phyloP scores from a whole-genome alignment of 2,797 vertebrate species.

The Xenentodon cancila region DNA sequence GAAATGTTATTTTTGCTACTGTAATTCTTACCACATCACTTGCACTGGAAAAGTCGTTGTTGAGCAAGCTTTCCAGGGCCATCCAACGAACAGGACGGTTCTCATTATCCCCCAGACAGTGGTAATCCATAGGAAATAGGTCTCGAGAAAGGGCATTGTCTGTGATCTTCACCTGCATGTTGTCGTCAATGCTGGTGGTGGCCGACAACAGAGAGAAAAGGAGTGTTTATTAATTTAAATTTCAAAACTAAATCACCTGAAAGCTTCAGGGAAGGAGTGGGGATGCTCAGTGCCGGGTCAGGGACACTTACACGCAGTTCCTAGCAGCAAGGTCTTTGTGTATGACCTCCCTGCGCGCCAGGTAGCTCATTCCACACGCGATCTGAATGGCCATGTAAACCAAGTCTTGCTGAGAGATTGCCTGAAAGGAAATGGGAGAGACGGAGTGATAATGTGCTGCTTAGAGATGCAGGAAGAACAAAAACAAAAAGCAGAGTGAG shows the following conservation, averaged over 20 bases:
- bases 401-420: slow-evolving; percentile 96
- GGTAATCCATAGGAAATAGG: slow-evolving; percentile 99
- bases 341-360: slow-evolving; percentile 96
- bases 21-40: slow-evolving; percentile 92
- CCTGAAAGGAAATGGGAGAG: slow-evolving; percentile 78
- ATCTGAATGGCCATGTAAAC: slow-evolving; percentile 99
- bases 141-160: slow-evolving; percentile 96
- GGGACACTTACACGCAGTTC: slow-evolving; percentile 95
- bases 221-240: slow-evolving; percentile 15
- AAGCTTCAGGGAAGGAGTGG: neutral
- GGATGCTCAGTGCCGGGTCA: slow-evolving; percentile 6
- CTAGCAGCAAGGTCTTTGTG: slow-evolving; percentile 98
- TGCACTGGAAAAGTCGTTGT: slow-evolving; percentile 98
- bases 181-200: slow-evolving; percentile 91
- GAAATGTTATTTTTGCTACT: neutral
- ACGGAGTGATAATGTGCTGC: slow-evolving; percentile 11
- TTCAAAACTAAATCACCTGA: slow-evolving; percentile 18
- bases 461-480: slow-evolving; percentile 27
- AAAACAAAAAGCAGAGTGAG: neutral
- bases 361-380: slow-evolving; percentile 98
- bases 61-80: slow-evolving; percentile 97
- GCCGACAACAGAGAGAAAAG: neutral
- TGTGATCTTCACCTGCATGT: slow-evolving; percentile 98
- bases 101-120: slow-evolving; percentile 98
- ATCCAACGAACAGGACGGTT: slow-evolving; percentile 98